Conservation (phyloP, 2,888 invertebrate genomes). For the Melanostoma mellinum region DNA sequence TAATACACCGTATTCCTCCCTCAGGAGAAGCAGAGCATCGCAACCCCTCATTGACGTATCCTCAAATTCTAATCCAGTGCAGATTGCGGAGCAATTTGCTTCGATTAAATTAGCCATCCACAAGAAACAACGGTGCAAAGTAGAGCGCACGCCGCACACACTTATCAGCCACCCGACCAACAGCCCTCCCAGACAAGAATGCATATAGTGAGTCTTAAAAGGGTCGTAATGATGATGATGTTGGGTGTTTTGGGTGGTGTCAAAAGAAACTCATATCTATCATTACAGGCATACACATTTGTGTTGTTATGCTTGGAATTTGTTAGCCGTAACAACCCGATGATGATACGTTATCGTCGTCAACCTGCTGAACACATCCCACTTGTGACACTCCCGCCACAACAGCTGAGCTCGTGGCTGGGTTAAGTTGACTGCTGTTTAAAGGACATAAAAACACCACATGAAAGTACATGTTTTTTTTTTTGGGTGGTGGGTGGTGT, state of each 20-base stretch:
- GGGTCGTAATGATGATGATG: conserved; percentile 53
- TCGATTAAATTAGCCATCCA: conserved; percentile 81
- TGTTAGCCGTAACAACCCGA: conserved; percentile 52
- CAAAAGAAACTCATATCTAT: conserved; percentile 59
- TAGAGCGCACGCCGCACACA: conserved; percentile 54
- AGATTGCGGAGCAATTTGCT: conserved; percentile 82
- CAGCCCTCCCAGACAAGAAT: conserved; percentile 31
- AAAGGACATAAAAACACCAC: conserved; percentile 39
- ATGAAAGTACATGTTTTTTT: conserved; percentile 8
- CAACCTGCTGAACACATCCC: conserved; percentile 68
- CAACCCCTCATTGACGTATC: conserved; percentile 39
- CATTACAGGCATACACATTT: conserved; percentile 67
- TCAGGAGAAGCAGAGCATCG: neutral
- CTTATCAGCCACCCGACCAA: conserved; percentile 40
- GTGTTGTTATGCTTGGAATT: conserved; percentile 68
- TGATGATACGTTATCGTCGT: conserved; percentile 67
- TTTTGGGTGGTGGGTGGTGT: neutral
- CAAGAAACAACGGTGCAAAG: conserved; percentile 52
- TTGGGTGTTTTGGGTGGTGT: conserved; percentile 24
- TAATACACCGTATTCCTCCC: conserved; percentile 21
- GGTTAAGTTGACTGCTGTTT: conserved; percentile 45
- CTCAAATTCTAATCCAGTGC: conserved; percentile 77
- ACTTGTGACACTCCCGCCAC: conserved; percentile 15
- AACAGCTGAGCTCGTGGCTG: conserved; percentile 35
- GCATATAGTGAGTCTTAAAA: conserved; percentile 42